Evolutionary conservation across 2,797 vertebrate genomes (phyloP).

Genomic region (Catharus ustulatus): DNA sequence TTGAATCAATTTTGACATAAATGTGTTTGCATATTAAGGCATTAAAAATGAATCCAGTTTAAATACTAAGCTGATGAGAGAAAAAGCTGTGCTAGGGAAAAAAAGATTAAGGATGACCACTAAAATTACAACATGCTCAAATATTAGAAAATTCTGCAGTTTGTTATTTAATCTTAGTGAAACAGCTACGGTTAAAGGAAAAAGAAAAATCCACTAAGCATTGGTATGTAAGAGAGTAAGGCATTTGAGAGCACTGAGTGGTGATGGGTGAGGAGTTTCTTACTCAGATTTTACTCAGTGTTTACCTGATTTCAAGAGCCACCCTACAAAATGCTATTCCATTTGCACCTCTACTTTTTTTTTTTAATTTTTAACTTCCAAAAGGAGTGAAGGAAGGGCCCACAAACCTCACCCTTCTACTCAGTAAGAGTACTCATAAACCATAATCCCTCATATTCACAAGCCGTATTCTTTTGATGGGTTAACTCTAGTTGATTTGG

Average conservation of each 20-base stretch:
- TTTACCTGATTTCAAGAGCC: background rate
- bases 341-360: background rate
- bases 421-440: background rate
- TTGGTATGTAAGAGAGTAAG: background rate
- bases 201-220: slow-evolving; percentile 4
- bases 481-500: background rate
- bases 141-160: slow-evolving; percentile 39
- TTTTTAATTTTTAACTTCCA: background rate
- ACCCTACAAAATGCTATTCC: background rate
- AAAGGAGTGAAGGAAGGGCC: rapidly evolving
- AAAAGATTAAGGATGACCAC: slow-evolving; percentile 63
- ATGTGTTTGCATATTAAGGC: slow-evolving; percentile 69
- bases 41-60: slow-evolving; percentile 67
- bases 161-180: slow-evolving; percentile 57
- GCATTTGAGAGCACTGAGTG: background rate
- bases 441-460: background rate
- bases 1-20: slow-evolving; percentile 69
- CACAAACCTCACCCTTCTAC: background rate
- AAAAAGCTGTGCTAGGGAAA: slow-evolving; percentile 45
- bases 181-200: background rate
- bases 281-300: background rate
- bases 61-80: slow-evolving; percentile 64
- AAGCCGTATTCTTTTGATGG: background rate
- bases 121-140: slow-evolving; percentile 40
- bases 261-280: background rate